These are phyloP conservation scores for Zapus hudsonius DNA, from an alignment of 2,113 vertebrate species.

Conservation along the genomic window DNA sequence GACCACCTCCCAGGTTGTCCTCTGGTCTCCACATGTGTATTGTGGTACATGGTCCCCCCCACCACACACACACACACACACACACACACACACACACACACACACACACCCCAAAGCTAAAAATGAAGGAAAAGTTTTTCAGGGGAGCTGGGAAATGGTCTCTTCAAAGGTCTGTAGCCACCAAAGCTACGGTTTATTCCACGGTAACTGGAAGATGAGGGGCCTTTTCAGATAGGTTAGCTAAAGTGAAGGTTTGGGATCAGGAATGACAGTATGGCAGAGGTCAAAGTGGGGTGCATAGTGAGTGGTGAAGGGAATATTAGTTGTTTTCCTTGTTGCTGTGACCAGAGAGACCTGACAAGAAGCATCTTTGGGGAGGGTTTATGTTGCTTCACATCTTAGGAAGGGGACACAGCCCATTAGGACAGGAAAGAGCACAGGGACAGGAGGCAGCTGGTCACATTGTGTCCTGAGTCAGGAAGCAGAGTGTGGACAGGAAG, in stretches of 20 bases:
- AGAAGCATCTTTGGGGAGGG: not conserved
- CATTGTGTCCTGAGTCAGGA: not conserved
- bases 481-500: not conserved
- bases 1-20: too few relatives aligned
- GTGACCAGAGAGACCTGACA: not conserved
- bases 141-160: not conserved
- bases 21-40: too few relatives aligned
- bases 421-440: not conserved
- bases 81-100: too few relatives aligned
- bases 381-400: not conserved
- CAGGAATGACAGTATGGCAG: not conserved
- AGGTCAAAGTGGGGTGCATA: rapidly evolving
- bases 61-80: too few relatives aligned
- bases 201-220: not conserved
- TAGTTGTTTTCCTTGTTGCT: not conserved
- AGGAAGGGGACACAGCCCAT: not conserved
- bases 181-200: too few relatives aligned
- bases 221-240: not conserved
- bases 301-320: not conserved
- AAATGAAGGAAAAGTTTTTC: not conserved
- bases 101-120: too few relatives aligned
- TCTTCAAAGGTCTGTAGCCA: not conserved
- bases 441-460: not conserved
- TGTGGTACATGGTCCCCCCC: too few relatives aligned
- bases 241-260: not conserved